Evolutionary conservation across 2,888 invertebrate genomes (phyloP).

Genomic region (Drosophila macrothrix): DNA sequence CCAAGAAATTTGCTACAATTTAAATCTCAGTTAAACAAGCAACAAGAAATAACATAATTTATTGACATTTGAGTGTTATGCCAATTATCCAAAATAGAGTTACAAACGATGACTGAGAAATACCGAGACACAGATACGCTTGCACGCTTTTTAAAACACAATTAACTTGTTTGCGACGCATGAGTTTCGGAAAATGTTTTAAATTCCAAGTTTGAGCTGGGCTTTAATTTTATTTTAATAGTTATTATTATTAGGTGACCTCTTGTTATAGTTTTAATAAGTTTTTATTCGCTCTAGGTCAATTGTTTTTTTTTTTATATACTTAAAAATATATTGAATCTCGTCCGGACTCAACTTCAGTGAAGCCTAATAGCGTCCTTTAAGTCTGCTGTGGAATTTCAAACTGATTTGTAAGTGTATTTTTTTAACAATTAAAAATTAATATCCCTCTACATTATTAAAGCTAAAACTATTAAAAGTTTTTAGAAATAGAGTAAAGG

Average conservation of each 20-base stretch:
- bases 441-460: too few relatives aligned
- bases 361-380: neutral
- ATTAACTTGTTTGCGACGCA: slow-evolving; percentile 2
- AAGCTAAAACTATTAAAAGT: neutral
- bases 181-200: neutral
- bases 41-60: slow-evolving; percentile 21
- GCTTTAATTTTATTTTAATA: neutral
- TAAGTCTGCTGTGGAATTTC: neutral
- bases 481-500: neutral
- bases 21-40: slow-evolving; percentile 47
- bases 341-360: neutral
- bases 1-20: slow-evolving; percentile 69
- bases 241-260: neutral
- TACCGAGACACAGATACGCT: slow-evolving; percentile 25
- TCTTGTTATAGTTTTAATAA: neutral
- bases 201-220: neutral
- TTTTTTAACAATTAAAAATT: neutral
- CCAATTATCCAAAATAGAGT: slow-evolving; percentile 35
- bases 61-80: slow-evolving; percentile 43
- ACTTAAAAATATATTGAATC: too few relatives aligned
- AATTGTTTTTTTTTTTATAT: neutral
- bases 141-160: slow-evolving; percentile 1
- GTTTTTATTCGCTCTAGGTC: neutral
- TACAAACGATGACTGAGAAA: slow-evolving; percentile 2
- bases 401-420: neutral